Conservation (phyloP, 2,797 vertebrate species). For the Esox lucius region DNA sequence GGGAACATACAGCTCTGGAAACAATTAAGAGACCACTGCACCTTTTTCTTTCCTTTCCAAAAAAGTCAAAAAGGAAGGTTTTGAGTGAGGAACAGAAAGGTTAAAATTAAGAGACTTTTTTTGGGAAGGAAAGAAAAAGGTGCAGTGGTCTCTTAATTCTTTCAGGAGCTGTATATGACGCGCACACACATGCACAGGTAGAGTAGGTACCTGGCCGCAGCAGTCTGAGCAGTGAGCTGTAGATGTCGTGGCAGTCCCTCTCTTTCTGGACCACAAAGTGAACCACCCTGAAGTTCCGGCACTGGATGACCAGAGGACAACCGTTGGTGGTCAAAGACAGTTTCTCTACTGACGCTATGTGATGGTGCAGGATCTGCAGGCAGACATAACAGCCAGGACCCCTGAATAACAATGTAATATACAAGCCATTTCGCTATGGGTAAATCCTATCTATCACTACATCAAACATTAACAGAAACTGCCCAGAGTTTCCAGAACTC, state of each 20-base stretch:
- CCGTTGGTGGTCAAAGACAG: slow-evolving; percentile 91
- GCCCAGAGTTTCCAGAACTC: no score
- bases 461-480: no score
- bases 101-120: no score
- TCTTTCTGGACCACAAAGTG: slow-evolving; percentile 94
- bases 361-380: slow-evolving; percentile 93
- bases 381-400: not conserved
- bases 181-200: not conserved
- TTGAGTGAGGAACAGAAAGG: no score
- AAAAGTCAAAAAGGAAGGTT: no score
- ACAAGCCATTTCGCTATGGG: not conserved
- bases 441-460: no score
- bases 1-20: no score
- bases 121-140: no score
- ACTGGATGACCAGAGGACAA: slow-evolving; percentile 95
- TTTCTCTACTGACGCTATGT: slow-evolving; percentile 94
- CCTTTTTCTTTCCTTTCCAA: no score
- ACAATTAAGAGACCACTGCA: no score
- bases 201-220: slow-evolving; percentile 82
- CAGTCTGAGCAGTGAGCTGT: slow-evolving; percentile 92
- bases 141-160: no score
- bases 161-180: no score
- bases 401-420: not conserved
- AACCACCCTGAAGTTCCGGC: slow-evolving; percentile 93
- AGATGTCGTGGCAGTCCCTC: slow-evolving; percentile 95